phyloP scores from a whole-genome alignment of 2,113 vertebrate genomes.

The Oryctolagus cuniculus region mOryCun1.1 NC_091439.1:70081501-70082000 shows the following conservation, averaged over 20 bases:
- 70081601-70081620: constrained; percentile 20
- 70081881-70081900: too few species aligned
- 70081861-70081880: not conserved
- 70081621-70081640: not conserved
- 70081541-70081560: not conserved
- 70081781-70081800: not conserved
- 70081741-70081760: not conserved
- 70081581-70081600: not conserved
- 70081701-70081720: not conserved
- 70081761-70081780: constrained; percentile 35
- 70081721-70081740: not conserved
- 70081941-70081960: too few species aligned
- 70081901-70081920: too few species aligned
- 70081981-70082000: too few species aligned
- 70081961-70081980: too few species aligned
- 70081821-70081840: not conserved
- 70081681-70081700: not conserved
- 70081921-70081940: too few species aligned
- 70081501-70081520: not conserved
- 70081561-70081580: constrained; percentile 6
- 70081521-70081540: not conserved
- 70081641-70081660: not conserved
- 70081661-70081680: constrained; percentile 11
- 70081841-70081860: not conserved
- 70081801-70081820: not conserved